A percentile compares a stretch with the other conserved stretches of the same genome.
phyloP scores from a whole-genome alignment of 2,888 invertebrate genomes.

The Polydrusus tereticollis region DNA sequence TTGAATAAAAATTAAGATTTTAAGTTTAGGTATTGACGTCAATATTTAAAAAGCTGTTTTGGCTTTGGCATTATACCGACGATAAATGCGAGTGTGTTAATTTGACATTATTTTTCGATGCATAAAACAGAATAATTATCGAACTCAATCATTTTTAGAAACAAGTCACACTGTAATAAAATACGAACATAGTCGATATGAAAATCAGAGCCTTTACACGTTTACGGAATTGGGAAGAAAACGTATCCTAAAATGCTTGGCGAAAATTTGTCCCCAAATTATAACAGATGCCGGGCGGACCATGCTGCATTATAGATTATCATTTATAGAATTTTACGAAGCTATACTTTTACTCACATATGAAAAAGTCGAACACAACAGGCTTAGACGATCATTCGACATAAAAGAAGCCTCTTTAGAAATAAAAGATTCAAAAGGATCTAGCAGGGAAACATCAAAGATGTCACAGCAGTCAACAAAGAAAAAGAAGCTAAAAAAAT shows the following conservation, averaged over 20 bases:
- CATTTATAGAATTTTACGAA: slow-evolving; percentile 75
- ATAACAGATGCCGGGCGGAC: slow-evolving; percentile 63
- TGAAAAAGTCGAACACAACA: slow-evolving; percentile 49
- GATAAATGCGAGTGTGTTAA: too few relatives aligned
- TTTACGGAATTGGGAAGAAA: slow-evolving; percentile 60
- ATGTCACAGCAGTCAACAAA: slow-evolving; percentile 23
- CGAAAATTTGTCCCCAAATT: slow-evolving; percentile 69
- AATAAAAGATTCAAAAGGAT: not conserved
- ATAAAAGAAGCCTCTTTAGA: not conserved
- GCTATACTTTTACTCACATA: slow-evolving; percentile 67
- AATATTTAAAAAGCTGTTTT: too few relatives aligned
- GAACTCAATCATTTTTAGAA: not conserved
- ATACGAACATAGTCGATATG: not conserved
- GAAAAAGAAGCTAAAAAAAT: slow-evolving; percentile 19
- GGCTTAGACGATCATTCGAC: not conserved
- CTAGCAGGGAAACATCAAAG: slow-evolving; percentile 7
- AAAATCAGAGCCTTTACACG: slow-evolving; percentile 55
- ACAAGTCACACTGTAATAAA: not conserved
- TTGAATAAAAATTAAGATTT: too few relatives aligned
- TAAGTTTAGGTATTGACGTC: too few relatives aligned
- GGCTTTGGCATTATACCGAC: too few relatives aligned
- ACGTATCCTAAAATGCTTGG: slow-evolving; percentile 60
- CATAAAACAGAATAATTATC: too few relatives aligned
- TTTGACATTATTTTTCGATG: not conserved
- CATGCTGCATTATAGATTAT: slow-evolving; percentile 69